Conservation (phyloP, 2,797 vertebrate genomes). For the Chanos chanos region DNA sequence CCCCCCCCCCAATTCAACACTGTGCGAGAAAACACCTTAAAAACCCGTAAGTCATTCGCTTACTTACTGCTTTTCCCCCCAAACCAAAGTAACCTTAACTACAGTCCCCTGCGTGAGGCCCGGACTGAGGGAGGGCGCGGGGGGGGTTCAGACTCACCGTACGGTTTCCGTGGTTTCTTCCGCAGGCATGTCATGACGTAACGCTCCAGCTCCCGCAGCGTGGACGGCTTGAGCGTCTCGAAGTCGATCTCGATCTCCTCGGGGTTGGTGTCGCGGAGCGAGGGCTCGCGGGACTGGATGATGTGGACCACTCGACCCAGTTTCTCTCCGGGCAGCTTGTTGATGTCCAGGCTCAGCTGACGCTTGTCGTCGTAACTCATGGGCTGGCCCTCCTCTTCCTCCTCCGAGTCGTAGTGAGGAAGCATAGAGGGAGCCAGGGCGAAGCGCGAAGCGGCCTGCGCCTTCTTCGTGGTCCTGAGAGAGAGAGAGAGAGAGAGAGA, state of each 20-base stretch:
- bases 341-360: constrained; percentile 91
- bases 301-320: constrained; percentile 92
- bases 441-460: constrained; percentile 26
- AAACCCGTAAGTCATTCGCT: background rate
- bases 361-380: constrained; percentile 94
- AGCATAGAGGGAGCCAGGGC: constrained; percentile 46
- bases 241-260: constrained; percentile 97
- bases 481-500: background rate
- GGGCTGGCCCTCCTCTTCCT: constrained; percentile 88
- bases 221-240: constrained; percentile 91
- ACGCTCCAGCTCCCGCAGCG: constrained; percentile 86
- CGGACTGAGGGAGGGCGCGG: background rate
- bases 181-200: constrained; percentile 90
- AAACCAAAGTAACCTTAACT: too few relatives aligned
- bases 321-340: constrained; percentile 91
- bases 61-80: too few relatives aligned
- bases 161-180: constrained; percentile 89
- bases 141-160: constrained; percentile 63
- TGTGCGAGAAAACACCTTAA: too few relatives aligned
- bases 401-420: constrained; percentile 81
- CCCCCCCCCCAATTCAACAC: too few relatives aligned
- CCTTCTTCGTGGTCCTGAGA: constrained; percentile 76
- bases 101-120: too few relatives aligned
- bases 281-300: constrained; percentile 90
- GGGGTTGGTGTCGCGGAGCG: constrained; percentile 88